Evolutionary conservation across 2,113 vertebrate genomes (phyloP).

Genomic region (Proterorhinus semilunaris): DNA sequence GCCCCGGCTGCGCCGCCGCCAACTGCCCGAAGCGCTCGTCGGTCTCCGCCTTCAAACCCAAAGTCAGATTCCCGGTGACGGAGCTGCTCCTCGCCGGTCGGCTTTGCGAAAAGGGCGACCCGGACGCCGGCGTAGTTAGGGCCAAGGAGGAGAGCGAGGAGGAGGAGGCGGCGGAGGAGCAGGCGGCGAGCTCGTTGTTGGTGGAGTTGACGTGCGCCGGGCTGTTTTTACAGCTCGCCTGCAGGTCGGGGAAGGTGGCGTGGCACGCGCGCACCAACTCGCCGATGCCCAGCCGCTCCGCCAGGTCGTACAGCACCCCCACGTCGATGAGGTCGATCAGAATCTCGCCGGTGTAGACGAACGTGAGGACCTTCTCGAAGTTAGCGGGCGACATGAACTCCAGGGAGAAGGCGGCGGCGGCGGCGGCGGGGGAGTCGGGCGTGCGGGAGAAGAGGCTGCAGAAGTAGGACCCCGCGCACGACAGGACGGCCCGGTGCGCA

Average conservation of each 20-base stretch:
- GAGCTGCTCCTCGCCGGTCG: constrained; percentile 13
- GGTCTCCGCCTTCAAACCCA: constrained; percentile 81
- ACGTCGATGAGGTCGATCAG: constrained; percentile 93
- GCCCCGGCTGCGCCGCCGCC: constrained; percentile 33
- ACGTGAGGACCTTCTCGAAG: constrained; percentile 95
- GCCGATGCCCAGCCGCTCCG: constrained; percentile 86
- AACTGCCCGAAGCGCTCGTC: constrained; percentile 61
- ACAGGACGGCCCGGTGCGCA: constrained; percentile 89
- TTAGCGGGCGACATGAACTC: constrained; percentile 92
- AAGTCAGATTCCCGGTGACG: constrained; percentile 20
- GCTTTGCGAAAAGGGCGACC: constrained; percentile 58
- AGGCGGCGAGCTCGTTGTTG: constrained; percentile 12
- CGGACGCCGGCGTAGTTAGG: constrained; percentile 54
- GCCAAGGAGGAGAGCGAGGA: constrained; percentile 64
- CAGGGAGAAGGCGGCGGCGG: constrained; percentile 79
- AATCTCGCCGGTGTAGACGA: constrained; percentile 93
- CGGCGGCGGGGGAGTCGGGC: constrained; percentile 58
- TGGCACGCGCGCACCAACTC: constrained; percentile 90
- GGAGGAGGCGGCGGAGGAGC: constrained; percentile 66
- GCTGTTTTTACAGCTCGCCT: constrained; percentile 67
- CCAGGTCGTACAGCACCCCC: constrained; percentile 92
- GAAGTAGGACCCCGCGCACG: constrained; percentile 89
- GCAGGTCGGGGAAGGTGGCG: constrained; percentile 91
- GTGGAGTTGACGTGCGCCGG: constrained; percentile 34
- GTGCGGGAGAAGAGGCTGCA: constrained; percentile 83